A percentile compares a stretch with the other conserved stretches of the same genome.
phyloP scores from a whole-genome alignment of 2,113 vertebrate species.

The Eclectus roratus region DNA sequence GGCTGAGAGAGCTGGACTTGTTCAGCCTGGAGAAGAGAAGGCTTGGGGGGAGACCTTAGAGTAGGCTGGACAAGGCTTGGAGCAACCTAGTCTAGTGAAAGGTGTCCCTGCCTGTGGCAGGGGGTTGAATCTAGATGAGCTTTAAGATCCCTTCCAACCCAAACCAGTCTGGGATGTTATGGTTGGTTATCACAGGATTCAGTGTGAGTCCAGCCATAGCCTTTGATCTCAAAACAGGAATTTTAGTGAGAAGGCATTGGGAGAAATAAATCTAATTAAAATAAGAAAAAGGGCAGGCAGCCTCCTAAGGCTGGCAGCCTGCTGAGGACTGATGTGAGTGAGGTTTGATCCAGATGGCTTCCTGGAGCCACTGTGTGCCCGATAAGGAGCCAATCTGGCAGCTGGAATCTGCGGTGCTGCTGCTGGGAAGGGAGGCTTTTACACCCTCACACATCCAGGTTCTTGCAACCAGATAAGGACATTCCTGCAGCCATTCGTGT shows the following conservation, averaged over 20 bases:
- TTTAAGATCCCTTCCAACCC: background rate
- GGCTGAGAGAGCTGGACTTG: background rate
- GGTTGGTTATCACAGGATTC: background rate
- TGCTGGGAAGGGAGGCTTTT: background rate
- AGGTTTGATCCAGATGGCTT: background rate
- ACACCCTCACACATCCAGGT: background rate
- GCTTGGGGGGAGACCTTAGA: background rate
- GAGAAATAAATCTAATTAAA: background rate
- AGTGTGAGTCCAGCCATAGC: background rate
- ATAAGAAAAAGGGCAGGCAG: background rate
- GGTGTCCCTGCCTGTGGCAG: background rate
- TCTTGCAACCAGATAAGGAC: background rate
- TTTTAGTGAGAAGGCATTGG: background rate
- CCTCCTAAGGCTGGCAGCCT: background rate
- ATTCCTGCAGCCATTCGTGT: accelerated
- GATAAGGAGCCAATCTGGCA: background rate
- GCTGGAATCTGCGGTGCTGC: background rate
- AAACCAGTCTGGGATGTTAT: background rate
- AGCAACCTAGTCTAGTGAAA: background rate
- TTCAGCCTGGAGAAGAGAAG: background rate
- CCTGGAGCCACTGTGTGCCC: background rate
- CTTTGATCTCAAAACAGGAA: background rate
- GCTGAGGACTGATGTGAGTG: background rate
- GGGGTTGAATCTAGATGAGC: background rate
- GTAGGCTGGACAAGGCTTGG: background rate